Evolutionary conservation across 2,113 vertebrate genomes (phyloP).

Genomic region (Aspidoscelis tigris): DNA sequence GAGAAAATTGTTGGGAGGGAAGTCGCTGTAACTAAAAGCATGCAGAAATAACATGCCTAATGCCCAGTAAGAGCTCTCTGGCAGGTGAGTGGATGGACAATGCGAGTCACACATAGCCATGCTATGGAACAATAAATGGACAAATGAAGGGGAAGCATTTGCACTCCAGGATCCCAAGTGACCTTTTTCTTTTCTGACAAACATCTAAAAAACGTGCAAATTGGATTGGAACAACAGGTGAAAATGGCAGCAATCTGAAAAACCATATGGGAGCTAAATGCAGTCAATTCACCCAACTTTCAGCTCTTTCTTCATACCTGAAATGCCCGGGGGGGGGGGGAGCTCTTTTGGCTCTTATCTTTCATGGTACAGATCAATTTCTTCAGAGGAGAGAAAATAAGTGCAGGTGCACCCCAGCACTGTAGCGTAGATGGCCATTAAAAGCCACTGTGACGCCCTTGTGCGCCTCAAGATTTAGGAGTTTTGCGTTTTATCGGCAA

Average conservation of each 20-base stretch:
- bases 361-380: not conserved
- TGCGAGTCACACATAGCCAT: not conserved
- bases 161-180: not conserved
- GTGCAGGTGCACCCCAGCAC: constrained; percentile 29
- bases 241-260: constrained; percentile 56
- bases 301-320: constrained; percentile 31
- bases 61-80: not conserved
- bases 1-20: too few species aligned
- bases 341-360: constrained; percentile 32
- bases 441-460: constrained; percentile 14
- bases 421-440: constrained; percentile 31
- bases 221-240: constrained; percentile 40
- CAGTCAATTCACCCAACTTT: constrained; percentile 47
- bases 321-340: constrained; percentile 39
- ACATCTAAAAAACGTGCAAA: constrained; percentile 50
- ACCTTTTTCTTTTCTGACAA: constrained; percentile 18
- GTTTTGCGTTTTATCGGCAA: constrained; percentile 50
- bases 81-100: not conserved
- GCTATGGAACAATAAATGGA: constrained; percentile 7
- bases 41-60: not conserved
- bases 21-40: not conserved
- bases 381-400: constrained; percentile 34
- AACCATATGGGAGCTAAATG: constrained; percentile 41
- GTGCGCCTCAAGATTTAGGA: constrained; percentile 37
- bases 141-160: constrained; percentile 35